A percentile compares a stretch with the other conserved stretches of the same genome.
Conservation (phyloP, 2,888 invertebrate genomes). For the Ophion ellenae region DNA sequence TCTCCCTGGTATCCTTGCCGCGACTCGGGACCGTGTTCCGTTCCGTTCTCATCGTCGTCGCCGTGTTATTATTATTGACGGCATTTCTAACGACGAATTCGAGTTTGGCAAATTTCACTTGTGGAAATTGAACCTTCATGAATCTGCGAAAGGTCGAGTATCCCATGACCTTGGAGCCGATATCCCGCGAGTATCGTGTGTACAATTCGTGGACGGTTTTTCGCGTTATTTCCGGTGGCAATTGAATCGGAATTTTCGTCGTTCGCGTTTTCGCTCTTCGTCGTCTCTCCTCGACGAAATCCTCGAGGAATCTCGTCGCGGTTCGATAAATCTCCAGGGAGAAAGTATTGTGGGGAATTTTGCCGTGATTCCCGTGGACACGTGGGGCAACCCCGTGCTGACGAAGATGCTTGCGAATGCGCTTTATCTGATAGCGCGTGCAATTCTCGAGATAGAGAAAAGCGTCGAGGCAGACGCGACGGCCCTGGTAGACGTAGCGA, state of each 20-base stretch:
- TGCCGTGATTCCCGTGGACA: constrained; percentile 92
- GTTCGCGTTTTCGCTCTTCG: constrained; percentile 85
- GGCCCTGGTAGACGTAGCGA: constrained; percentile 91
- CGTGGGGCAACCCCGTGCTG: constrained; percentile 91
- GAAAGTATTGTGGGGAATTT: constrained; percentile 92
- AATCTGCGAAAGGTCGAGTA: constrained; percentile 92
- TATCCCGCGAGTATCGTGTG: constrained; percentile 89
- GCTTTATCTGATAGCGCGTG: constrained; percentile 91
- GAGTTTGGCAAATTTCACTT: constrained; percentile 88
- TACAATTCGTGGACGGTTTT: constrained; percentile 91
- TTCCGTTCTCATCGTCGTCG: background rate
- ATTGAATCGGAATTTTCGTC: constrained; percentile 84
- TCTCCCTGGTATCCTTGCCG: too few species aligned
- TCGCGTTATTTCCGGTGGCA: constrained; percentile 86
- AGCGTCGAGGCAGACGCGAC: constrained; percentile 91
- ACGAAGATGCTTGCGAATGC: constrained; percentile 91
- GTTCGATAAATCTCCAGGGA: constrained; percentile 91
- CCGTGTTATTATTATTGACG: background rate
- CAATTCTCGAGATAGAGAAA: constrained; percentile 92
- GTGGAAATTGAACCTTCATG: constrained; percentile 92
- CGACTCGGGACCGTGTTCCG: too few species aligned
- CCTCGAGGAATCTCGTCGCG: constrained; percentile 90
- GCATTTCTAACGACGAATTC: constrained; percentile 82
- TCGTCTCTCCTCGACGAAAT: constrained; percentile 89
- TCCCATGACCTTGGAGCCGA: constrained; percentile 90